Percentiles rank a stretch among this genome's conserved stretches.
Evolutionary conservation across 2,113 vertebrate genomes (phyloP).

Genomic region (Dicrurus megarhynchus): DNA sequence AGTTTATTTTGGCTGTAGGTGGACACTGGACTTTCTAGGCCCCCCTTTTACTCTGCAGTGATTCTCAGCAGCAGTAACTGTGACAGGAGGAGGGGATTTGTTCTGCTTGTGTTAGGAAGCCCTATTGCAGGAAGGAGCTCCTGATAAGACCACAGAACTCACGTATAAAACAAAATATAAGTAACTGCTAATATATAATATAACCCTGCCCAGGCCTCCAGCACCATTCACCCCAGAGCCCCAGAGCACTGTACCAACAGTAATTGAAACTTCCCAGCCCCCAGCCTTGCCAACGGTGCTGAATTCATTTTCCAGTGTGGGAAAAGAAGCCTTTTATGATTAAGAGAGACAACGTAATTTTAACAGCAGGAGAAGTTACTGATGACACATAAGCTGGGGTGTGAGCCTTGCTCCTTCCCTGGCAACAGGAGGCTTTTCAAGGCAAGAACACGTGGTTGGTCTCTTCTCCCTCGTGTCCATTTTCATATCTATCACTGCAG

Average conservation of each 20-base stretch:
- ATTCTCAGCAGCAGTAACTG: background rate
- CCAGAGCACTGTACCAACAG: background rate
- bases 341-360: background rate
- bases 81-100: background rate
- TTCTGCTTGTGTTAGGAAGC: background rate
- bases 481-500: background rate
- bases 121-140: background rate
- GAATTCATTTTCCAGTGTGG: constrained; percentile 31
- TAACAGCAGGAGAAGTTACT: background rate
- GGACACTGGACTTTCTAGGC: background rate
- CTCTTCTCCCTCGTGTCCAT: background rate
- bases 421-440: background rate
- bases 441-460: background rate
- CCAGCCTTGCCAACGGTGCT: background rate
- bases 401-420: background rate
- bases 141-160: background rate
- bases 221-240: background rate
- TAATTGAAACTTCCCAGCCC: constrained; percentile 14
- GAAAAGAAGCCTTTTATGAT: constrained; percentile 12
- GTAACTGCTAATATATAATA: background rate
- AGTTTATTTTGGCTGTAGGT: background rate
- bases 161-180: background rate
- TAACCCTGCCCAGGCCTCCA: background rate
- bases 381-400: background rate
- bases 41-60: background rate